phyloP scores from a whole-genome alignment of 2,888 invertebrate species.

The Branchellion lobata region DNA sequence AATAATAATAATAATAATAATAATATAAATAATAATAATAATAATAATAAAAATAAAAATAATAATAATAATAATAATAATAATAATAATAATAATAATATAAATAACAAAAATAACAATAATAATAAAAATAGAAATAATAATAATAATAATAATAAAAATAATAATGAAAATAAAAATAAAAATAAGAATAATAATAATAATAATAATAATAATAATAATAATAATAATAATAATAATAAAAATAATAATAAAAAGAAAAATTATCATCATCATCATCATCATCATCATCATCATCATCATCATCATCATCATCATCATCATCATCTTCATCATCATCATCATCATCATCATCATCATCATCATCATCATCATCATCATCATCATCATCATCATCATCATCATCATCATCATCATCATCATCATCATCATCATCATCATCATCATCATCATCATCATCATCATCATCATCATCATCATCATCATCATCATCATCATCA shows the following conservation, averaged over 20 bases:
- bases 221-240: neutral
- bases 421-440: conserved; percentile 15
- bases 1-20: too few relatives aligned
- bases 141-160: too few relatives aligned
- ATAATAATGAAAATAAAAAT: too few relatives aligned
- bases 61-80: too few relatives aligned
- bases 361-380: neutral
- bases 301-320: neutral
- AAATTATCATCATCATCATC: neutral
- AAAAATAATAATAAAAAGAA: neutral
- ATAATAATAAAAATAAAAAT: too few relatives aligned
- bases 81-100: too few relatives aligned
- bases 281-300: conserved; percentile 12
- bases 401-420: neutral
- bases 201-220: too few relatives aligned
- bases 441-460: neutral
- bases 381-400: neutral
- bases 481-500: neutral
- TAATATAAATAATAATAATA: too few relatives aligned
- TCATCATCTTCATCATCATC: neutral
- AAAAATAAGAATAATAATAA: too few relatives aligned
- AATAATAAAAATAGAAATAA: too few relatives aligned
- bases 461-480: neutral
- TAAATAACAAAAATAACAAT: too few relatives aligned
- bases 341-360: neutral